A percentile compares a stretch with the other conserved stretches of the same genome.
Conservation (phyloP, 2,888 invertebrate species). For the Mesorhabditis spiculigera region DNA sequence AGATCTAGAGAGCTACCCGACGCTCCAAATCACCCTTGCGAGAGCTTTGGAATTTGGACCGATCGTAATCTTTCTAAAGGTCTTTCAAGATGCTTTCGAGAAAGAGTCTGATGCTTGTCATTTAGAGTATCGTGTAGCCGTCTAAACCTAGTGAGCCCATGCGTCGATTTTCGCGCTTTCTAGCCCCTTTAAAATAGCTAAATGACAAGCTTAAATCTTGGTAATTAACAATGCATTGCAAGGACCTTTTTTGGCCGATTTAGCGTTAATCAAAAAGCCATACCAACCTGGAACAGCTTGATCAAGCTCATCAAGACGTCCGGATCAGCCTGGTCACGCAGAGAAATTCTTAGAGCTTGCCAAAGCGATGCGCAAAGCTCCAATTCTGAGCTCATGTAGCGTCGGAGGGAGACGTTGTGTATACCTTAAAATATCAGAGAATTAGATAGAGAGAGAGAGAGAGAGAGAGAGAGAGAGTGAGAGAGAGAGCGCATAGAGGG, state of each 20-base stretch:
- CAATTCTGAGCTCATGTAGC: constrained; percentile 35
- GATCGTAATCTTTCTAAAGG: not conserved
- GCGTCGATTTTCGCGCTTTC: too few species aligned
- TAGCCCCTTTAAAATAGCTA: too few species aligned
- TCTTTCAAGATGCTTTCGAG: constrained; percentile 5
- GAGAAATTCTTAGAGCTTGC: constrained; percentile 34
- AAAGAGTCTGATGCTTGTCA: too few species aligned
- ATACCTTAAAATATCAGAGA: constrained; percentile 23
- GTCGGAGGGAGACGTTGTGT: constrained; percentile 40
- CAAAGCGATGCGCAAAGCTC: constrained; percentile 39
- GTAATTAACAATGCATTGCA: too few species aligned
- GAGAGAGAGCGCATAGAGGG: too few species aligned
- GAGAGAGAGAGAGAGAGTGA: too few species aligned
- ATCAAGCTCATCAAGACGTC: constrained; percentile 52
- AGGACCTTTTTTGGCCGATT: too few species aligned
- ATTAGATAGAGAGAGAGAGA: not conserved
- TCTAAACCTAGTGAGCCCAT: too few species aligned
- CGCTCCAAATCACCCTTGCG: not conserved
- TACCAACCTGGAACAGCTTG: constrained; percentile 36
- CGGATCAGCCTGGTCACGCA: constrained; percentile 45
- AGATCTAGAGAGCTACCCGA: not conserved
- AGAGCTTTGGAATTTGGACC: not conserved
- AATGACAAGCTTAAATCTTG: too few species aligned
- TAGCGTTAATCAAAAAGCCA: not conserved
- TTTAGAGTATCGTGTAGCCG: too few species aligned